Conservation (phyloP, 2,888 invertebrate species). For the Dolomedes plantarius region DNA sequence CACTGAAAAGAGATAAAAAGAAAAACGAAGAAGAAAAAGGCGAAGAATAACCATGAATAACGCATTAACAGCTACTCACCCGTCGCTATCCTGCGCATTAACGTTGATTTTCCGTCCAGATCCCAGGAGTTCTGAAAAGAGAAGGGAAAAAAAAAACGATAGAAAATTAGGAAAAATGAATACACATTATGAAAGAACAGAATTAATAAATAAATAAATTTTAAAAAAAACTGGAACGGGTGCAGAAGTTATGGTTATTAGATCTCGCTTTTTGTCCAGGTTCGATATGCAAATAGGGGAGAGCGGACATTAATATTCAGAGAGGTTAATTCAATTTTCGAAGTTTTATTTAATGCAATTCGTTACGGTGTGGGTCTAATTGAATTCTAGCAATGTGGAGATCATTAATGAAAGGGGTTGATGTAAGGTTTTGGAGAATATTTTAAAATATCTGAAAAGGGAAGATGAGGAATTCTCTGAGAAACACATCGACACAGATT, state of each 20-base stretch:
- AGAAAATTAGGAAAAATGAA: constrained; percentile 36
- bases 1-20: background rate
- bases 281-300: constrained; percentile 44
- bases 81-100: constrained; percentile 66
- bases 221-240: no score
- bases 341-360: background rate
- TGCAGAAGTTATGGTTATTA: constrained; percentile 19
- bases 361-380: background rate
- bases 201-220: constrained; percentile 46
- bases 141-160: constrained; percentile 16
- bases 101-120: constrained; percentile 56
- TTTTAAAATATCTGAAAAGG: no score
- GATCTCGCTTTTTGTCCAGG: background rate
- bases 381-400: background rate
- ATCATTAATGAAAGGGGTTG: constrained; percentile 1
- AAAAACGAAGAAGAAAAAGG: background rate
- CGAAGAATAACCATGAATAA: constrained; percentile 35
- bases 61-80: constrained; percentile 60
- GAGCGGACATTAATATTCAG: constrained; percentile 28
- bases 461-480: no score
- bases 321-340: background rate
- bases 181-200: constrained; percentile 13
- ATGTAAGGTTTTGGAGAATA: no score
- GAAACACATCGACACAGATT: no score
- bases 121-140: constrained; percentile 64